Evolutionary conservation across 2,797 vertebrate genomes (phyloP).

Genomic region (Rousettus madagascariensis): DNA sequence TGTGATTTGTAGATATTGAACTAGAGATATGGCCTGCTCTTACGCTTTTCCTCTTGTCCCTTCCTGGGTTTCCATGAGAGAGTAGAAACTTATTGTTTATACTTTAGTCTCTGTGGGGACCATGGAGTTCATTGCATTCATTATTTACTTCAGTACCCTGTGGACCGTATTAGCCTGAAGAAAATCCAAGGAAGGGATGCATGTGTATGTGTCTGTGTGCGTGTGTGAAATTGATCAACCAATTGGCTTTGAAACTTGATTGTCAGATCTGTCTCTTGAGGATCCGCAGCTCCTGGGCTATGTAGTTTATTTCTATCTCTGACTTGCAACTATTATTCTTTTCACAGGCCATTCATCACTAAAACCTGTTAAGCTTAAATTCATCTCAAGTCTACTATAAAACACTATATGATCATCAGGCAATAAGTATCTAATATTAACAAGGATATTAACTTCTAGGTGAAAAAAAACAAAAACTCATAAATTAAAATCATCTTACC

Average conservation of each 20-base stretch:
- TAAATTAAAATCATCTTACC: background rate
- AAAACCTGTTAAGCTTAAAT: constrained; percentile 39
- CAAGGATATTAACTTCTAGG: constrained; percentile 5
- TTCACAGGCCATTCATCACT: background rate
- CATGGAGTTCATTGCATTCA: background rate
- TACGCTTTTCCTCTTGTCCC: background rate
- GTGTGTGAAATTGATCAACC: background rate
- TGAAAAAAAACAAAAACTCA: background rate
- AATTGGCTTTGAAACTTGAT: background rate
- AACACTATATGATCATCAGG: background rate
- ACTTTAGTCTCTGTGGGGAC: background rate
- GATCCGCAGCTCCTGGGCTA: background rate
- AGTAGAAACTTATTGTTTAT: background rate
- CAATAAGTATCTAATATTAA: background rate
- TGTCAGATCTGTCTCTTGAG: background rate
- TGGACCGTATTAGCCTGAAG: background rate
- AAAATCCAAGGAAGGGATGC: background rate
- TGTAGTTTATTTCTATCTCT: background rate
- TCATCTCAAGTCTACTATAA: constrained; percentile 12
- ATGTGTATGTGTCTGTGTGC: background rate
- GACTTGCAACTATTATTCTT: background rate
- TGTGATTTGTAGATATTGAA: background rate
- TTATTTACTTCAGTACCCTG: background rate
- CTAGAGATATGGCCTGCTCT: background rate
- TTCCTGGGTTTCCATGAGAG: background rate